Evolutionary conservation across 2,113 vertebrate species (phyloP).

Genomic region (Triplophysa rosa): DNA sequence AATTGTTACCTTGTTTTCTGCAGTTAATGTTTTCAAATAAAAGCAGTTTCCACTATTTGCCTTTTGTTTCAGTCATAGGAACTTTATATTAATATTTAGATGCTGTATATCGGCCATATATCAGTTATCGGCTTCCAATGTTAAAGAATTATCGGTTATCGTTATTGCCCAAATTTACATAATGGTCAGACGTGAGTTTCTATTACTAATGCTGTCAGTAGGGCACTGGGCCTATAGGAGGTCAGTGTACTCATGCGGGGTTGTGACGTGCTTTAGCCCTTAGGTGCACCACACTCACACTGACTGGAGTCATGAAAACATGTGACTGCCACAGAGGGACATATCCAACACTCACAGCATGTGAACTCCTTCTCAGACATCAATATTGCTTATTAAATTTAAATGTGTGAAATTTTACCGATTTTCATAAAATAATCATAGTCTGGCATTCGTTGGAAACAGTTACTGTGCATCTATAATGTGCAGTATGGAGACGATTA

Average conservation of each 20-base stretch:
- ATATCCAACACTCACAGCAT: neutral
- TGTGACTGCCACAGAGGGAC: constrained; percentile 33
- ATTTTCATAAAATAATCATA: neutral
- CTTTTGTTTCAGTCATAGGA: too few species aligned
- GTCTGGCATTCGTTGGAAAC: neutral
- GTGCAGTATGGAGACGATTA: neutral
- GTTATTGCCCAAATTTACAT: too few species aligned
- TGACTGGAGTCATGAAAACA: constrained; percentile 51
- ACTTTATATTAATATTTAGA: too few species aligned
- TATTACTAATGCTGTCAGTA: neutral
- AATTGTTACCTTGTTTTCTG: too few species aligned
- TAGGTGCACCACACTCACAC: constrained; percentile 49
- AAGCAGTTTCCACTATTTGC: too few species aligned
- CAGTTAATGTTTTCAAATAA: too few species aligned
- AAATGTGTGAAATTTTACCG: neutral
- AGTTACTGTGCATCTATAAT: neutral
- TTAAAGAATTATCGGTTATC: too few species aligned
- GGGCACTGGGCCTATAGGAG: constrained; percentile 3
- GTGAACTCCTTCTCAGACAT: constrained; percentile 5
- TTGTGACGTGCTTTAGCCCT: constrained; percentile 35
- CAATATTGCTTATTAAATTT: neutral
- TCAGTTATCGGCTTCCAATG: too few species aligned
- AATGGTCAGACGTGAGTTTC: too few species aligned
- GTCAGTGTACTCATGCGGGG: constrained; percentile 18
- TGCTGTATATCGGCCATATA: too few species aligned